Evolutionary conservation across 35 echinoderm and acorn worm genomes (phyloP), one percentile per base, ranked within the genome.

Genomic region (Lytechinus pictus): DNA sequence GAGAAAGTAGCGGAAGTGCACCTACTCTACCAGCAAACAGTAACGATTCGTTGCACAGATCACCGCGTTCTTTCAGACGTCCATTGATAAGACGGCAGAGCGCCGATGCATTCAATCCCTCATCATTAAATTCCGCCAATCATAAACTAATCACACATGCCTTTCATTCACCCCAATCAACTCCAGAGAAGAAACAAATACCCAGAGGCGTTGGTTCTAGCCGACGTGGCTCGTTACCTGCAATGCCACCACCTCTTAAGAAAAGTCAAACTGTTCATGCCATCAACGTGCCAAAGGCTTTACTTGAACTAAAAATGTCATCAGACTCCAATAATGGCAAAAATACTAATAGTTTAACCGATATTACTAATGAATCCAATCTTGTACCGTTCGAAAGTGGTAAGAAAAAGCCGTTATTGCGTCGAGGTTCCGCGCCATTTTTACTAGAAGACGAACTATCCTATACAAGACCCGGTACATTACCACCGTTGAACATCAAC

Each of bases 251-350:
- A 14, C 98, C 98, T 21, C 93, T 99, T 8, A 94, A 86, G 44
- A 99, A 99, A 57, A 97, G 98, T 92, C 97, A 97, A 87, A 99
- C 98, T 24, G 87, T 97, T 54, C 97, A 99, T 57, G 92, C 92
- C 14, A 99, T 99, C 58, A 97, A 95, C 12, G 92, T 97, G 10
- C 96, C 98, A 24, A 86, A 54, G 53, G 61, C 94, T 54, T 92
- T 97, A 53, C 53, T 98, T 52, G 79, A 96, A 10, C 93, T 94
- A 28, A 95, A 66, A 24, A 87, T 94, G 28, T 72, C 66, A 21
- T 33, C 87, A 44, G 91, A 92, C 33, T 92, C 91, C 4, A 54
- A 54, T 27, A 10, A 27, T 24, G 91, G 52, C 1, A 92, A 52
- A 19, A 52, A 92, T 13, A 9, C 52, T 12, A 55, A 55, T 27